Base-by-base conservation (phyloP, 2,113 vertebrate species). In the Numida meleagris region DNA sequence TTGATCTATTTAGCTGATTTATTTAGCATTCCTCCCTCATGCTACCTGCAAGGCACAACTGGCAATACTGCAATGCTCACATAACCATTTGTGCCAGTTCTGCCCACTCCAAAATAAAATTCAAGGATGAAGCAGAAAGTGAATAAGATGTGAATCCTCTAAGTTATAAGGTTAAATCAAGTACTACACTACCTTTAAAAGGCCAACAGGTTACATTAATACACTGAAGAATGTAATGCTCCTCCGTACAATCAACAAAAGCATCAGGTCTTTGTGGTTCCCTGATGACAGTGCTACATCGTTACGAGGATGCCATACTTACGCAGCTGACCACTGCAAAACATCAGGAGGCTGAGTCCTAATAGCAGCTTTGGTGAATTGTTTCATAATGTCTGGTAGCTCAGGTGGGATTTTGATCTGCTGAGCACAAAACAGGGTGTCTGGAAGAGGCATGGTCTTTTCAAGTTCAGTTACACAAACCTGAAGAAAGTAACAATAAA, bases 291-390 rank as follows among this genome's bases (percentile, higher is more conserved):
- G 31, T 2, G 12, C 57, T 23, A 38, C 43, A 4, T 19, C 6
- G 1, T 42, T 18, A 33, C 0, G 9, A 21, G 65, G 91, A 19
- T 21, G 16, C 23, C 24, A 19, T 23, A 98, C 99, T 99, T 96
- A 99, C 98, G 97, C 98, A 31, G 98, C 98, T 53, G 98, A 98
- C 99, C 99, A 99, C 93, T 96, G 97, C 86, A 99, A 97, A 90
- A 99, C 79, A 79, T 99, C 99, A 24, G 51, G 84, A 17, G 99
- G 99, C 86, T 99, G 99, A 18, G 99, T 99, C 84, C 98, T 98
- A 87, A 99, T 98, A 72, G 99, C 99, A 70, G 98, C 99, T 96
- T 99, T 99, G 33, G 98, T 99, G 96, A 99, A 99, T 93, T 98
- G 98, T 95, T 99, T 99, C 59, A 99, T 96, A 90, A 99, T 98